Evolutionary conservation across 2,113 vertebrate genomes (phyloP), one percentile per base, ranked within the genome.

Genomic region (Hepsetus odoe): DNA sequence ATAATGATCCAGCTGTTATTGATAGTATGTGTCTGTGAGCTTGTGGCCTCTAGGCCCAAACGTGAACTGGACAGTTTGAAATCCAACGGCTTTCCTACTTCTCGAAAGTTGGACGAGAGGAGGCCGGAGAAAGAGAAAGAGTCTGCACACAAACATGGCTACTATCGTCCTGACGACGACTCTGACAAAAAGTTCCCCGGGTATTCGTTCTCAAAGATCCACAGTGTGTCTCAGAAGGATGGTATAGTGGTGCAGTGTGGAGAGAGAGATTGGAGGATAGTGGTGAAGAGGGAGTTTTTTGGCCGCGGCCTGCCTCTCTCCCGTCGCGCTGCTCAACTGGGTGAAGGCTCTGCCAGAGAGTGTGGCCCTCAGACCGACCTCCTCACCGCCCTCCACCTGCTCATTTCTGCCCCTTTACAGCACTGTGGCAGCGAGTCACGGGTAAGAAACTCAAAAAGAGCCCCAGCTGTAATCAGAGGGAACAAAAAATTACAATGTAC

Each of bases 341-440:
- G 88, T 10, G 14, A 35, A 0, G 55, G 0, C 53, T 0, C 71
- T 4, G 58, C 12, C 1, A 38, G 0, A 0, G 20, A 40, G 0
- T 87, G 87, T 13, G 30, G 11, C 22, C 58, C 76, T 22, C 80
- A 1, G 1, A 70, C 10, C 32, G 24, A 20, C 22, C 53, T 0
- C 0, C 7, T 20, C 2, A 77, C 35, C 9, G 40, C n/a, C 18
- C 44, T 24, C 18, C 77, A 82, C 20, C 67, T 83, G 74, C 64
- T 87, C 66, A 77, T 87, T 16, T 64, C 76, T 30, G 80, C 85
- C 0, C 65, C 82, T 2, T 75, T 85, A 3, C 72, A 55, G 0
- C 42, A 85, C 0, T 89, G 87, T 72, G 84, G 74, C 0, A 82
- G 84, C 10, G 49, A 30, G 73, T 87, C 84, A 55, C 78, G 20